Evolutionary conservation across 2,797 vertebrate species (phyloP).

Genomic region (Hippopotamyrus pictus): DNA sequence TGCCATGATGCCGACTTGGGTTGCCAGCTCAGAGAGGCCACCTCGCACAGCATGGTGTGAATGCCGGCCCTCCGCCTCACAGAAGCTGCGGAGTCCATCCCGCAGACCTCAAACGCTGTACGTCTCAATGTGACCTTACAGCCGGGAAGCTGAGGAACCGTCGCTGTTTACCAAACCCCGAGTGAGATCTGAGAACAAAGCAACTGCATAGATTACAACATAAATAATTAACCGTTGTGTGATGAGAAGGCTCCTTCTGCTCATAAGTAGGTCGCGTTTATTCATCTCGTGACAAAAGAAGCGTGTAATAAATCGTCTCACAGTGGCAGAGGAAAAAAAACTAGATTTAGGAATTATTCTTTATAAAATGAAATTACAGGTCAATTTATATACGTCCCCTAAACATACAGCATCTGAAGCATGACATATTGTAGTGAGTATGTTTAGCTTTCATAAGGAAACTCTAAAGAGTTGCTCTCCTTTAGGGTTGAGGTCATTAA

Average conservation of each 20-base stretch:
- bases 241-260: not conserved
- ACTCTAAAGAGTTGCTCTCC: not conserved
- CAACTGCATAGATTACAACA: not conserved
- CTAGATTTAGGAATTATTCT: not conserved
- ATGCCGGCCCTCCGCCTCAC: not conserved
- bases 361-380: not conserved
- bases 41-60: not conserved
- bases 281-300: not conserved
- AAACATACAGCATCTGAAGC: not conserved
- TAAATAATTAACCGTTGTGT: constrained; percentile 17
- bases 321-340: not conserved
- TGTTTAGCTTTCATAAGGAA: not conserved
- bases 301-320: not conserved
- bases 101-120: not conserved
- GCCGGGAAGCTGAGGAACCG: not conserved
- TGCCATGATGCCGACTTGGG: not conserved
- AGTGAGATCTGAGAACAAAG: not conserved
- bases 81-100: not conserved
- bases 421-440: not conserved
- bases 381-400: not conserved
- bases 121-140: not conserved
- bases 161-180: not conserved
- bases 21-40: not conserved
- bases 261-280: not conserved
- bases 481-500: not conserved